These are phyloP conservation scores for Trogon melanurus DNA, from an alignment of 2,113 vertebrate species.

Conservation along the genomic window DNA sequence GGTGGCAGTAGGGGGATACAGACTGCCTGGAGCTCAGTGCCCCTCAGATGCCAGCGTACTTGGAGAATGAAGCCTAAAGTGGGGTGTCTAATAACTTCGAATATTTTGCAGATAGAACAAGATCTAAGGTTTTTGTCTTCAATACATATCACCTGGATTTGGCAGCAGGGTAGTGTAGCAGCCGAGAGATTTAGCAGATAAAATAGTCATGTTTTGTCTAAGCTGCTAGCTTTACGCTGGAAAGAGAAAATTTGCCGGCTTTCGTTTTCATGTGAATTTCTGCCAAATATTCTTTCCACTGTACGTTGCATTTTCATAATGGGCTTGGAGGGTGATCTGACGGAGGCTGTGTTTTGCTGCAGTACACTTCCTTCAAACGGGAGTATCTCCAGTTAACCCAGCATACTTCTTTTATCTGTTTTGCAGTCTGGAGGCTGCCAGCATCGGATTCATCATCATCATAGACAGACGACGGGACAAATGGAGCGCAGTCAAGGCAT, in stretches of 20 bases:
- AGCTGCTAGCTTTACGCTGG: not conserved
- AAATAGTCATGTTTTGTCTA: constrained; percentile 9
- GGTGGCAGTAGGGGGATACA: not conserved
- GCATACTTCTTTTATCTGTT: constrained; percentile 12
- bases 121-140: not conserved
- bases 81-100: not conserved
- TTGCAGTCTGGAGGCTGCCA: constrained; percentile 91
- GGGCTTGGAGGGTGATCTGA: not conserved
- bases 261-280: not conserved
- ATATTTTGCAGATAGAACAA: not conserved
- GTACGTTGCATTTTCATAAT: not conserved
- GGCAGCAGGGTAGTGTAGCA: not conserved
- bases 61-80: not conserved
- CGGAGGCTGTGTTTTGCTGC: not conserved
- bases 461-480: constrained; percentile 95
- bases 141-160: not conserved
- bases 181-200: not conserved
- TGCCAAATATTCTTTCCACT: not conserved
- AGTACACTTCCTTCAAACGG: not conserved
- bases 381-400: constrained; percentile 1
- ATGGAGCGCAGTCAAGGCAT: constrained; percentile 93
- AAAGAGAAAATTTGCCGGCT: not conserved
- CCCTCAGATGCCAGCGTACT: not conserved
- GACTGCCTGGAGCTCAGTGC: not conserved
- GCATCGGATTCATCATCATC: constrained; percentile 93